A percentile compares a stretch with the other conserved stretches of the same genome.
These are phyloP conservation scores for Alethe diademata DNA, from an alignment of 2,113 vertebrate genomes.

Conservation along the genomic window DNA sequence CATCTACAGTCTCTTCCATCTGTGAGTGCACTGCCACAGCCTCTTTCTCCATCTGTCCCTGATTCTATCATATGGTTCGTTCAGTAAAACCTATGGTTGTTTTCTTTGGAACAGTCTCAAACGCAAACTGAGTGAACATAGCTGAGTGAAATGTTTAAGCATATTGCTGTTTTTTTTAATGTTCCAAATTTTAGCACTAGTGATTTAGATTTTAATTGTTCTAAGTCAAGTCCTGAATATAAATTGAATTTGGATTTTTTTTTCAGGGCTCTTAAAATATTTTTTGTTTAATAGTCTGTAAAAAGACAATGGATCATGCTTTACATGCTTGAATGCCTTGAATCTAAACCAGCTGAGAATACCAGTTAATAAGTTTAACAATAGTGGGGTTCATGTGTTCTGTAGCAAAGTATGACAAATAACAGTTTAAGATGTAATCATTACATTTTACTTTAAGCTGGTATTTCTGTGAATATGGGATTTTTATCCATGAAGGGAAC, in stretches of 20 bases:
- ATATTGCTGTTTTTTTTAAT: not conserved
- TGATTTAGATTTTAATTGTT: not conserved
- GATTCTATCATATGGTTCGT: not conserved
- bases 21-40: not conserved
- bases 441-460: not conserved
- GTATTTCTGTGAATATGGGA: not conserved
- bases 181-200: not conserved
- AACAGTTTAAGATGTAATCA: not conserved
- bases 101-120: not conserved
- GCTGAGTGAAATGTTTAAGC: not conserved
- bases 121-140: not conserved
- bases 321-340: not conserved
- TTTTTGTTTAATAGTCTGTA: not conserved
- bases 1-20: not conserved
- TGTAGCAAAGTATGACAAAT: not conserved
- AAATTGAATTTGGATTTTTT: not conserved
- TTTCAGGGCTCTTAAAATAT: not conserved
- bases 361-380: not conserved
- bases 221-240: not conserved
- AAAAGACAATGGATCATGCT: not conserved
- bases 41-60: constrained; percentile 41
- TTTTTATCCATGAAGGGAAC: not conserved
- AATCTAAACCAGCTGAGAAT: not conserved
- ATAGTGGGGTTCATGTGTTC: not conserved
- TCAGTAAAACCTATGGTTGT: not conserved